A percentile compares a stretch with the other conserved stretches of the same genome.
These are phyloP conservation scores for Cheilosia soror DNA, from an alignment of 2,888 invertebrate genomes.

Conservation along the genomic window DNA sequence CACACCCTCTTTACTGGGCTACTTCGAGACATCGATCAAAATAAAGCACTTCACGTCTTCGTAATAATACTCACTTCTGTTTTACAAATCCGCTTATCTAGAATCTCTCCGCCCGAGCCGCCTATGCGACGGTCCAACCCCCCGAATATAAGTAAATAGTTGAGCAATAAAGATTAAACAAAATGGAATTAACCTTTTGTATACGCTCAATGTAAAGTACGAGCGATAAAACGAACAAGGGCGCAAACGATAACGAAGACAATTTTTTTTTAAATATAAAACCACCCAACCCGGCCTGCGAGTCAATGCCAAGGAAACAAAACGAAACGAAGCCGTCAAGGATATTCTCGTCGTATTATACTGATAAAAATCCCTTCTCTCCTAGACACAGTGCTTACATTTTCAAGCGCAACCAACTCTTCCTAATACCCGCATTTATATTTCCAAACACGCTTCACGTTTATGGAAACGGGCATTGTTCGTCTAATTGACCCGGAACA, in stretches of 20 bases:
- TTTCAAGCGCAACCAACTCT: conserved; percentile 53
- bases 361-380: conserved; percentile 38
- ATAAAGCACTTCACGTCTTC: conserved; percentile 64
- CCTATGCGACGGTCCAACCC: not conserved
- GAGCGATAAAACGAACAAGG: conserved; percentile 41
- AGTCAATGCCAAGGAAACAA: conserved; percentile 19
- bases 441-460: conserved; percentile 69
- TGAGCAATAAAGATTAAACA: conserved; percentile 64
- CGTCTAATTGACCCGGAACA: conserved; percentile 69
- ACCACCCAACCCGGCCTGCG: not conserved
- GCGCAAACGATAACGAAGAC: conserved; percentile 3
- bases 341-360: conserved; percentile 50
- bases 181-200: conserved; percentile 66
- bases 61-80: conserved; percentile 60
- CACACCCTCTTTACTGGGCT: conserved; percentile 26
- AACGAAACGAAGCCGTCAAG: conserved; percentile 59
- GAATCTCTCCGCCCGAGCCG: conserved; percentile 8
- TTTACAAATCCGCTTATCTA: conserved; percentile 58
- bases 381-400: conserved; percentile 3
- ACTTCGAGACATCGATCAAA: conserved; percentile 62
- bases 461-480: conserved; percentile 68
- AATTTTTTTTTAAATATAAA: conserved; percentile 1
- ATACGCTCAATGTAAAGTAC: conserved; percentile 32
- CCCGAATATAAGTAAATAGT: conserved; percentile 60
- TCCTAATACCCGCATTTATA: conserved; percentile 69